phyloP scores from a whole-genome alignment of 2,113 vertebrate genomes.

The Falco punctatus region DNA sequence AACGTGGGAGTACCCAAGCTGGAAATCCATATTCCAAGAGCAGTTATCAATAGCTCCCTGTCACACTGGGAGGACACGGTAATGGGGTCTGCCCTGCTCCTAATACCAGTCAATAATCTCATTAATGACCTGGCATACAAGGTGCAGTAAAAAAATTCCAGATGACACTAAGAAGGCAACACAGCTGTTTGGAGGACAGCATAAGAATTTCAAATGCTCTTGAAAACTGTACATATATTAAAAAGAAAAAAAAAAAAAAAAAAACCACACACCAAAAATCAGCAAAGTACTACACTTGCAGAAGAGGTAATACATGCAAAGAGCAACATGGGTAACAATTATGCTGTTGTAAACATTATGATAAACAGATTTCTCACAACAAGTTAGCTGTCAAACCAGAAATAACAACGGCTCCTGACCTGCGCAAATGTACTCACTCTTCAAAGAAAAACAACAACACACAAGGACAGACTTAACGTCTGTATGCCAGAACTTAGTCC shows the following conservation, averaged over 20 bases:
- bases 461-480: neutral
- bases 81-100: neutral
- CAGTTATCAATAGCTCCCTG: constrained; percentile 41
- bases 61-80: neutral
- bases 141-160: neutral
- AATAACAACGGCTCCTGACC: neutral
- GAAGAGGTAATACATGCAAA: neutral
- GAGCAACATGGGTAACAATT: neutral
- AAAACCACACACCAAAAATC: neutral
- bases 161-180: neutral
- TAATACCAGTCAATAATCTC: constrained; percentile 34
- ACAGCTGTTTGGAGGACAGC: neutral
- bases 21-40: constrained; percentile 45
- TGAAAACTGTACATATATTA: neutral
- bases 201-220: neutral
- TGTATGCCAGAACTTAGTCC: neutral
- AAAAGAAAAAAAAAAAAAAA: neutral
- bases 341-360: neutral
- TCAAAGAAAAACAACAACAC: neutral
- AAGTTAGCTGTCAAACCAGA: neutral
- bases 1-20: neutral
- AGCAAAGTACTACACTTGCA: neutral
- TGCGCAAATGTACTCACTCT: neutral
- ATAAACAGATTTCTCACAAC: neutral
- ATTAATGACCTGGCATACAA: neutral